Conservation (phyloP, 2,113 vertebrate genomes). For the Serinus canaria region DNA sequence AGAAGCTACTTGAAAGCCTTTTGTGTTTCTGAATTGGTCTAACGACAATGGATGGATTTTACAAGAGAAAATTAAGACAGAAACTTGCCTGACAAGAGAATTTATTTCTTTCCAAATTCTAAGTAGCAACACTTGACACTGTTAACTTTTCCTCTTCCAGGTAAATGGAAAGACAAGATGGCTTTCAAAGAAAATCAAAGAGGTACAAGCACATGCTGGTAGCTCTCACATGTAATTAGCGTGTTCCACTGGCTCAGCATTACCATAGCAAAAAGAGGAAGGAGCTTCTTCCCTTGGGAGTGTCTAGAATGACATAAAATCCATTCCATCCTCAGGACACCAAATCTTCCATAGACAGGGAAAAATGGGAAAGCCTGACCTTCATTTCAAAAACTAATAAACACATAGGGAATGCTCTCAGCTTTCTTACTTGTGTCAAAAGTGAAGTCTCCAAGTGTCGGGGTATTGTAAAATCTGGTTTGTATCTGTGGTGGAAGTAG, state of each 20-base stretch:
- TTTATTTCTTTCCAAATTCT: neutral
- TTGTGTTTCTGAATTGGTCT: neutral
- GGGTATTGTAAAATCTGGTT: neutral
- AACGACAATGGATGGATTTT: neutral
- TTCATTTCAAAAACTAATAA: neutral
- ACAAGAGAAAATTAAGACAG: neutral
- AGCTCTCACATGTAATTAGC: neutral
- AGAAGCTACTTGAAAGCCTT: neutral
- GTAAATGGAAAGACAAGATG: neutral
- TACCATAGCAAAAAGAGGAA: neutral
- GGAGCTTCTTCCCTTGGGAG: neutral
- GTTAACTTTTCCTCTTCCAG: neutral
- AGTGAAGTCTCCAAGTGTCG: neutral
- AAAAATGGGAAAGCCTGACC: neutral
- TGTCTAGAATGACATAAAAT: neutral
- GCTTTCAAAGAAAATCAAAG: neutral
- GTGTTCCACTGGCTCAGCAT: neutral
- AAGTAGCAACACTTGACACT: neutral
- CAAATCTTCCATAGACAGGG: neutral
- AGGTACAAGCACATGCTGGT: accelerated
- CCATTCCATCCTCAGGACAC: neutral
- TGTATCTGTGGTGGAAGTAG: neutral
- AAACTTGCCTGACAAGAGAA: neutral
- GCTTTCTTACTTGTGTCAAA: neutral
- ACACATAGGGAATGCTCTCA: neutral